Evolutionary conservation across 1,140 invertebrate species (phyloP), one percentile per base, ranked within the genome.

Genomic region (Halesus radiatus): DNA sequence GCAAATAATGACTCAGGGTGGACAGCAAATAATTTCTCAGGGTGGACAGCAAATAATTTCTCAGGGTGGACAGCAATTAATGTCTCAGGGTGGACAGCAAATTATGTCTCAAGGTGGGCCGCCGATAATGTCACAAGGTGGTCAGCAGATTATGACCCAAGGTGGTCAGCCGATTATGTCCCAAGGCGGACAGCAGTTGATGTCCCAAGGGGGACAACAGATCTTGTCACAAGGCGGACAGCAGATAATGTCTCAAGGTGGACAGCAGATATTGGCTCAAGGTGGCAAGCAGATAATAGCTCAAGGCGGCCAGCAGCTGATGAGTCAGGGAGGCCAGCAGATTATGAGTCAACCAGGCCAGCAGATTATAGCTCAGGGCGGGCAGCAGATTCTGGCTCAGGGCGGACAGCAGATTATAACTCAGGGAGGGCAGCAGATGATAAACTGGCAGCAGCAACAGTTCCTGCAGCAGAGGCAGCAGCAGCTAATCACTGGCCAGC

Each of bases 21-120:
- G 87, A 1, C 89, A 89, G 72, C 89, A 90, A 86, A 87, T 90
- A 20, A 86, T 89, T 10, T 86, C 87, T 3, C 88, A 89, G 74
- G 78, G 73, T 20, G 87, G 88, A 0, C 88, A 89, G 45, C 88
- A 89, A 10, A 88, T 89, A 45, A 86, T 88, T 0, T 86, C 88
- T 79, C 87, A 88, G 0, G 85, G 86, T 1, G 87, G 88, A 68
- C 88, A 88, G 76, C 88, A 89, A 79, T 85, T 88, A 3, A 79
- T 88, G 64, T 87, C 86, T 60, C 88, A 88, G 20, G 86, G 88
- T 85, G 89, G 70, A 0, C 88, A 87, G 76, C 88, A 53, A 18
- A 54, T 82, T 3, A 50, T 66, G 8, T 45, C 75, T 0, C 20
- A 88, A 70, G 85, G 86, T 3, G 86, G 86, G 0, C 88, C 88